These are phyloP conservation scores for Petrocephalus schoutedeni DNA, from an alignment of 2,797 vertebrate species.

Conservation along the genomic window DNA sequence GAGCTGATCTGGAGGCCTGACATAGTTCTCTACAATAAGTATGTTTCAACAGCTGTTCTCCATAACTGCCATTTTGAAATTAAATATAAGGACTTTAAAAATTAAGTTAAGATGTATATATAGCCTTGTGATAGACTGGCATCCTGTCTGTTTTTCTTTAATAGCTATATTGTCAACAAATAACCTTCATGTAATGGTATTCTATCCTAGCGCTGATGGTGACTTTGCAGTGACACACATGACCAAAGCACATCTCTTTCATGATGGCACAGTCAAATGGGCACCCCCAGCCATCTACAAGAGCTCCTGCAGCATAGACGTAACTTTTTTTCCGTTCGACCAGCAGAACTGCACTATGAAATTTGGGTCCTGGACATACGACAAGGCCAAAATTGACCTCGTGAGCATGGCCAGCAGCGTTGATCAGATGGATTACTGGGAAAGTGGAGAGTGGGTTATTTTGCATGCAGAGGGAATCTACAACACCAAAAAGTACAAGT, in stretches of 20 bases:
- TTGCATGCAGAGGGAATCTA: conserved; percentile 68
- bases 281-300: conserved; percentile 52
- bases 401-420: conserved; percentile 69
- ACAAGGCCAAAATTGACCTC: conserved; percentile 73
- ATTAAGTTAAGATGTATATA: too few species aligned
- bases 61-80: too few species aligned
- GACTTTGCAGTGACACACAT: conserved; percentile 73
- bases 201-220: conserved; percentile 59
- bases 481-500: conserved; percentile 73
- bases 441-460: conserved; percentile 74
- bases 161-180: too few species aligned
- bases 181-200: not conserved
- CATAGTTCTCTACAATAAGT: conserved; percentile 78
- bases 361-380: conserved; percentile 76
- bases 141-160: too few species aligned
- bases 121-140: too few species aligned
- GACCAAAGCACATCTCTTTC: conserved; percentile 74
- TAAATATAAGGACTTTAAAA: not conserved
- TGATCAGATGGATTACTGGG: conserved; percentile 75
- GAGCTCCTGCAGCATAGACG: conserved; percentile 63
- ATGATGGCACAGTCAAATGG: conserved; percentile 67
- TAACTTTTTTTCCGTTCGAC: conserved; percentile 65
- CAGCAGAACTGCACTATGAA: conserved; percentile 80
- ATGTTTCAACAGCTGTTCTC: conserved; percentile 34
- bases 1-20: conserved; percentile 75